Percentiles rank a stretch among this genome's conserved stretches.
These are phyloP conservation scores for Cossypha polioptera DNA, from an alignment of 2,797 vertebrate species.

Conservation along the genomic window DNA sequence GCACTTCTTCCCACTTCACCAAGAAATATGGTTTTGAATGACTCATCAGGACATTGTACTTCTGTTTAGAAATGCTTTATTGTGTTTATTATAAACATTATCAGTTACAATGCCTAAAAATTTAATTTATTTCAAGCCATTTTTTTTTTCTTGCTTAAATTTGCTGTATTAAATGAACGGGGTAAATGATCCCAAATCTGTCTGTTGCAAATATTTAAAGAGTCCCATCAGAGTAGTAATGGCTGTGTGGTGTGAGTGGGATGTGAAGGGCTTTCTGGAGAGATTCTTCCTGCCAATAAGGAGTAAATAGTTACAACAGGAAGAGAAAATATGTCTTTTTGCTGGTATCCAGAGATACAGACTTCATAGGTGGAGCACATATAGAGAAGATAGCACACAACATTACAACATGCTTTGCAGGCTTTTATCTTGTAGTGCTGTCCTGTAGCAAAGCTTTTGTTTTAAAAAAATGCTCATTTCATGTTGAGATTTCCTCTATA, in stretches of 20 bases:
- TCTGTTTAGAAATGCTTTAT: background rate
- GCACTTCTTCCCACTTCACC: background rate
- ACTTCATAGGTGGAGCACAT: background rate
- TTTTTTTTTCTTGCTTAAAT: background rate
- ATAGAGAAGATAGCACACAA: background rate
- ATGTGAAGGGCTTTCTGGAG: background rate
- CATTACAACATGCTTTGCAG: background rate
- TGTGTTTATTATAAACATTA: background rate
- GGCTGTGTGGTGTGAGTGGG: background rate
- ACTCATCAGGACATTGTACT: background rate
- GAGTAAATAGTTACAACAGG: background rate
- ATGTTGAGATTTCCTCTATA: background rate
- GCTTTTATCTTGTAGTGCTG: background rate
- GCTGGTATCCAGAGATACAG: background rate
- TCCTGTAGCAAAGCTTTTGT: background rate
- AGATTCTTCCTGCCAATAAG: background rate
- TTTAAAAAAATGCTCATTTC: background rate
- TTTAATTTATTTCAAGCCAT: background rate
- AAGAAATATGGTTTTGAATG: background rate
- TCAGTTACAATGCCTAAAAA: background rate
- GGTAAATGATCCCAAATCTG: background rate
- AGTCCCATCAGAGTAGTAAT: background rate
- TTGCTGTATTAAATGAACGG: accelerated
- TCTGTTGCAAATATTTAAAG: background rate
- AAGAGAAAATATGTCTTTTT: background rate